These are phyloP conservation scores for Ophiodon elongatus DNA, from an alignment of 2,113 vertebrate genomes.

Conservation along the genomic window DNA sequence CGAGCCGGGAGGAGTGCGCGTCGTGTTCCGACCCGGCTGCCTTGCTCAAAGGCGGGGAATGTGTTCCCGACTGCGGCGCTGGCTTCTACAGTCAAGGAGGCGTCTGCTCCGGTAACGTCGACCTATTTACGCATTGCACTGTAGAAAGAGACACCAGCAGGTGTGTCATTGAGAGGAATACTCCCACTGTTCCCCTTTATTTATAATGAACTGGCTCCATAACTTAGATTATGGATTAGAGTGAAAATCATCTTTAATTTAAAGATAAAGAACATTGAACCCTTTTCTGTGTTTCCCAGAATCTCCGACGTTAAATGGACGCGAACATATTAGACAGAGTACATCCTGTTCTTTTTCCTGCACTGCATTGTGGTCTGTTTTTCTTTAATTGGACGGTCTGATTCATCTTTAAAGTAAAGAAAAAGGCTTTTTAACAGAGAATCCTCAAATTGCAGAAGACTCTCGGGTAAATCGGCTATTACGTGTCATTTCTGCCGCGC, in stretches of 20 bases:
- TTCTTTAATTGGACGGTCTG: background rate
- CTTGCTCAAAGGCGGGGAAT: constrained; percentile 84
- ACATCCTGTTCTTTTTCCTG: background rate
- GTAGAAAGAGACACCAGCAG: background rate
- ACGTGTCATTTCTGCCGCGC: background rate
- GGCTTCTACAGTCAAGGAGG: constrained; percentile 86
- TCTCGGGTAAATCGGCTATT: background rate
- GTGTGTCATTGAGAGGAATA: background rate
- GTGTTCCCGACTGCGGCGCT: constrained; percentile 84
- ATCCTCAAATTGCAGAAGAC: constrained; percentile 1
- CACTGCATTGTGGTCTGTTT: background rate
- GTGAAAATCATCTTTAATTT: background rate
- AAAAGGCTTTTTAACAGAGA: background rate
- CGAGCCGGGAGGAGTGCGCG: constrained; percentile 84
- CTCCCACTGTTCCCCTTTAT: too few species aligned
- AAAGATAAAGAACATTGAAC: background rate
- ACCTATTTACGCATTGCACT: background rate
- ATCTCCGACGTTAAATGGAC: too few species aligned
- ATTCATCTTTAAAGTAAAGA: background rate
- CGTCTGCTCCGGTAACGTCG: constrained; percentile 85
- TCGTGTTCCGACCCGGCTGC: constrained; percentile 83
- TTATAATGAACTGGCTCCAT: too few species aligned
- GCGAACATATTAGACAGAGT: too few species aligned
- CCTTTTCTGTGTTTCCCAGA: too few species aligned
- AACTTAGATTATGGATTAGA: too few species aligned